A percentile compares a stretch with the other conserved stretches of the same genome.
Evolutionary conservation across 2,888 invertebrate species (phyloP).

Genomic region (Andrena chrysosceles): DNA sequence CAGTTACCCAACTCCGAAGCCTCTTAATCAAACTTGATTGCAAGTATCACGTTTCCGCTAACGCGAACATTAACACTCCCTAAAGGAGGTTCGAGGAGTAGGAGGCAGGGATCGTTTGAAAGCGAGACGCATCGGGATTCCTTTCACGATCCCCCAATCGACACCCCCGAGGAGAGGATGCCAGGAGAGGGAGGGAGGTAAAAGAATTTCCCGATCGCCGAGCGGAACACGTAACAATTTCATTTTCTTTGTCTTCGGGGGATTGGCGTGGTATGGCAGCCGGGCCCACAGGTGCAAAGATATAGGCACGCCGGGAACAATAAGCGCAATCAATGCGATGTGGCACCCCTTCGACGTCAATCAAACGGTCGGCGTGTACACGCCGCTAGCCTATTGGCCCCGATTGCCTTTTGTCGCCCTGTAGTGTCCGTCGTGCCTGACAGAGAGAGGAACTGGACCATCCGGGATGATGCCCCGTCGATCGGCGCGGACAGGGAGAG

Average conservation of each 20-base stretch:
- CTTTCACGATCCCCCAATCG: constrained; percentile 25
- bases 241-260: constrained; percentile 41
- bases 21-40: no score
- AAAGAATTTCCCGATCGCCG: constrained; percentile 38
- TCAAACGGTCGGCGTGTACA: constrained; percentile 77
- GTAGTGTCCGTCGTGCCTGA: constrained; percentile 61
- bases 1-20: no score
- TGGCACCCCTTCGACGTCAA: constrained; percentile 80
- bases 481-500: constrained; percentile 38
- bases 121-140: constrained; percentile 24
- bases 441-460: constrained; percentile 38
- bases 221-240: constrained; percentile 47
- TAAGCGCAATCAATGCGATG: constrained; percentile 82
- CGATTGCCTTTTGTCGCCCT: constrained; percentile 81
- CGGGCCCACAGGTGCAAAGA: constrained; percentile 68
- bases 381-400: constrained; percentile 82
- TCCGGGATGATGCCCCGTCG: constrained; percentile 36
- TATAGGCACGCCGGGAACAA: constrained; percentile 77
- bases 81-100: not conserved
- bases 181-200: not conserved
- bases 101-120: constrained; percentile 7
- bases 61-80: not conserved
- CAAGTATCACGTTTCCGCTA: no score
- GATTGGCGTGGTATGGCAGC: not conserved
- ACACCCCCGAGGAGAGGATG: not conserved